phyloP scores from a whole-genome alignment of 2,888 invertebrate species.

The Germaria angustata region DNA sequence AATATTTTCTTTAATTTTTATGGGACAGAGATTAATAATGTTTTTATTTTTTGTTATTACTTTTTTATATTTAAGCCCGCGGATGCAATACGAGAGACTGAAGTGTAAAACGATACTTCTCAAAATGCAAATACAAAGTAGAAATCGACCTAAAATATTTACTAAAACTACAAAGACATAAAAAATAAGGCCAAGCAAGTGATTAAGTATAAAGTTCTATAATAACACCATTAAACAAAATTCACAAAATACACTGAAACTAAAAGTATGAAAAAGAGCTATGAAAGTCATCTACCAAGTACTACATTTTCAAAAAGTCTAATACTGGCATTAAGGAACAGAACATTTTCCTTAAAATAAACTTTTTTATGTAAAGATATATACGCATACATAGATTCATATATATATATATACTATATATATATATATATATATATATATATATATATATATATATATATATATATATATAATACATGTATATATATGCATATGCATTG shows the following conservation, averaged over 20 bases:
- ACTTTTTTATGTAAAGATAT: too few relatives aligned
- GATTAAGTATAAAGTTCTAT: conserved; percentile 1
- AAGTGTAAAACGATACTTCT: conserved; percentile 81
- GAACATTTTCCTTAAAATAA: too few relatives aligned
- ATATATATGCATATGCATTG: too few relatives aligned
- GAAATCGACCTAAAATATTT: not conserved
- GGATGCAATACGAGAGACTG: conserved; percentile 88
- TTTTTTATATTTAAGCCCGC: conserved; percentile 83
- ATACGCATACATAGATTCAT: too few relatives aligned
- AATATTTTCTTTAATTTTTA: not conserved
- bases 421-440: too few relatives aligned
- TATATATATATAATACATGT: too few relatives aligned
- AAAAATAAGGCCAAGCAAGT: not conserved
- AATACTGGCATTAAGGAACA: not conserved
- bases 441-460: too few relatives aligned
- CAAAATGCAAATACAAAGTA: conserved; percentile 29
- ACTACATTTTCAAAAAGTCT: not conserved
- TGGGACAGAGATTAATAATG: conserved; percentile 27
- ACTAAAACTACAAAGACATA: conserved; percentile 7
- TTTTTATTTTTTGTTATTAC: conserved; percentile 66
- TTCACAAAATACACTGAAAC: conserved; percentile 21
- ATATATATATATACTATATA: too few relatives aligned
- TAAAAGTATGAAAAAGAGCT: not conserved
- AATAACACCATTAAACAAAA: conserved; percentile 21
- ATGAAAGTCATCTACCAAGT: not conserved